Conservation (phyloP, 2,888 invertebrate species). For the Xanthostigma xanthostigma region DNA sequence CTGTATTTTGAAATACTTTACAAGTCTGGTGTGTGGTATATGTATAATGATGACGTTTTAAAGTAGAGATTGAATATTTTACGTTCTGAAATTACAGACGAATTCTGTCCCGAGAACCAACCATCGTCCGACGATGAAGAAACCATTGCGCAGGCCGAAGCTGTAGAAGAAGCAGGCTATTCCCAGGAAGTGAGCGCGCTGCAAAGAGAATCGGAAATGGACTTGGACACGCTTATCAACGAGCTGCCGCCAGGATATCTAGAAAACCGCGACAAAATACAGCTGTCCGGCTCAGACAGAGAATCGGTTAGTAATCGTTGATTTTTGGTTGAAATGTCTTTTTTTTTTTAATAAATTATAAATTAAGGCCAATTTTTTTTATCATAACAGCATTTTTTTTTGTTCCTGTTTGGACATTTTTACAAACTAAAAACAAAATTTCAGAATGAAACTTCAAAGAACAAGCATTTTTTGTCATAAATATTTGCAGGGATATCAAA, state of each 20-base stretch:
- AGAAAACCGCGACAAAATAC: slow-evolving; percentile 45
- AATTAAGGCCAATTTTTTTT: too few relatives aligned
- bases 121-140: slow-evolving; percentile 81
- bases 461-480: too few relatives aligned
- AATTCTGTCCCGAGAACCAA: slow-evolving; percentile 67
- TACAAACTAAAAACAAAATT: too few relatives aligned
- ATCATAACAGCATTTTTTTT: too few relatives aligned
- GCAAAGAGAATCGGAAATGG: slow-evolving; percentile 77
- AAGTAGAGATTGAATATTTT: slow-evolving; percentile 3
- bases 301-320: slow-evolving; percentile 11
- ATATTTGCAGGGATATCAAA: too few relatives aligned
- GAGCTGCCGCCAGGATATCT: slow-evolving; percentile 69
- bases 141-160: slow-evolving; percentile 79
- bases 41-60: background rate
- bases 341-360: too few relatives aligned
- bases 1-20: too few relatives aligned
- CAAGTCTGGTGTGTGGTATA: too few relatives aligned
- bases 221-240: slow-evolving; percentile 72
- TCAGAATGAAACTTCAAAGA: too few relatives aligned
- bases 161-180: slow-evolving; percentile 40
- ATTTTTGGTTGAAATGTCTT: too few relatives aligned
- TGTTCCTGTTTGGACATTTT: too few relatives aligned
- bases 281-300: slow-evolving; percentile 25
- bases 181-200: slow-evolving; percentile 70
- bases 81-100: slow-evolving; percentile 35